Evolutionary conservation across 1,140 invertebrate species (phyloP).

Genomic region (Procambarus virginalis): DNA sequence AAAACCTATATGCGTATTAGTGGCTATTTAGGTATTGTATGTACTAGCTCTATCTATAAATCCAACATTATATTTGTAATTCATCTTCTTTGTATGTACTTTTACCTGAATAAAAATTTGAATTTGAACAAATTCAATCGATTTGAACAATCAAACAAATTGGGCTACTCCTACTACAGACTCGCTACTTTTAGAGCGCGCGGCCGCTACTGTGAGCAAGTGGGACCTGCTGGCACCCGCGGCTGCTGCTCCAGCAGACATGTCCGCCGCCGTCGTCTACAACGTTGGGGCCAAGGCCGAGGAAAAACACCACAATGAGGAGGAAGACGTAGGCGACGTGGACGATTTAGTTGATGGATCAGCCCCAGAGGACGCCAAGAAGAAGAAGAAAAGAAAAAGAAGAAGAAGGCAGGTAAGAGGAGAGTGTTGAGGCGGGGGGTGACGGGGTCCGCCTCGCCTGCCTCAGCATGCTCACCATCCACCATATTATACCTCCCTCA

Average conservation of each 20-base stretch:
- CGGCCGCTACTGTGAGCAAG: too few relatives aligned
- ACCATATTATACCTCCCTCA: neutral
- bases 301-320: constrained; percentile 52
- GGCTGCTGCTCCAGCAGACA: neutral
- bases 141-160: too few relatives aligned
- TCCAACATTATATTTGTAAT: too few relatives aligned
- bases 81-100: too few relatives aligned
- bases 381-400: constrained; percentile 76
- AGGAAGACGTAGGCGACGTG: constrained; percentile 70
- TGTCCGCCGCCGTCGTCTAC: constrained; percentile 67
- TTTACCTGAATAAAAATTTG: too few relatives aligned
- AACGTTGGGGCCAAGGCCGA: constrained; percentile 55
- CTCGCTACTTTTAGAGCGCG: too few relatives aligned
- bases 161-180: too few relatives aligned
- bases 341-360: constrained; percentile 71
- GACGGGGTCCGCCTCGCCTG: neutral
- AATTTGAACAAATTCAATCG: too few relatives aligned
- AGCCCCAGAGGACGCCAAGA: constrained; percentile 72
- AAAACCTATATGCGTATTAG: too few relatives aligned
- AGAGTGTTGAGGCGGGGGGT: neutral
- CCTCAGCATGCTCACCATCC: neutral
- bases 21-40: too few relatives aligned
- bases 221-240: too few relatives aligned
- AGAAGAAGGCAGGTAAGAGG: constrained; percentile 74
- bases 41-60: too few relatives aligned